A percentile compares a stretch with the other conserved stretches of the same genome.
phyloP scores from a whole-genome alignment of 2,113 vertebrate genomes.

The Chaetodon trifascialis region DNA sequence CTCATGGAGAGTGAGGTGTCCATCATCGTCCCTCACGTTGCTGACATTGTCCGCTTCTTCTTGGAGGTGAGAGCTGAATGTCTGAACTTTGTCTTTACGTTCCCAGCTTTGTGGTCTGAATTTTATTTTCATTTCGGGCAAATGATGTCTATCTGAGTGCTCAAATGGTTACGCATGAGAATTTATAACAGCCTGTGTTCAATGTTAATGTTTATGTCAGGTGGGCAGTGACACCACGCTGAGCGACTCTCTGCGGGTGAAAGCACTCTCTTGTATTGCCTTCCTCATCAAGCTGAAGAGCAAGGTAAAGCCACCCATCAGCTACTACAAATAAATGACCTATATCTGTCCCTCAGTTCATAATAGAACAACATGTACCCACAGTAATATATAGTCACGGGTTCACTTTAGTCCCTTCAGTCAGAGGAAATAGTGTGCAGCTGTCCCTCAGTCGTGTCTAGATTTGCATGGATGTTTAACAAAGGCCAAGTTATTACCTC shows the following conservation, averaged over 20 bases:
- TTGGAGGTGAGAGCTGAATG: slow-evolving; percentile 82
- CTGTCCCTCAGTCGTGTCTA: background rate
- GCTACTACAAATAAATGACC: background rate
- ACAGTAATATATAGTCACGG: background rate
- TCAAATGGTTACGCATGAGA: background rate
- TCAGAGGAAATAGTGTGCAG: background rate
- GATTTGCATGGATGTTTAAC: background rate
- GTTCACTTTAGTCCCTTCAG: background rate
- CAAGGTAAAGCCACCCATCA: slow-evolving; percentile 76
- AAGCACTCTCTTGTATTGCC: slow-evolving; percentile 87
- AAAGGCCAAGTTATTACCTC: background rate
- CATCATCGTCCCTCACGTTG: slow-evolving; percentile 86
- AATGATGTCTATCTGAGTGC: background rate
- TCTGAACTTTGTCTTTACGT: background rate
- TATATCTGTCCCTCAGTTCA: background rate
- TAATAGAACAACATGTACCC: background rate
- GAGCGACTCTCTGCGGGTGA: slow-evolving; percentile 86
- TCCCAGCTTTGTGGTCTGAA: background rate
- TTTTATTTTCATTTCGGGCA: background rate
- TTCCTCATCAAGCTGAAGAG: slow-evolving; percentile 90
- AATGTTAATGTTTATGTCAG: slow-evolving; percentile 71
- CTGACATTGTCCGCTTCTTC: slow-evolving; percentile 87
- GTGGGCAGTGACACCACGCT: slow-evolving; percentile 84
- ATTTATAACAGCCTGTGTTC: background rate
- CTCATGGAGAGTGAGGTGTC: slow-evolving; percentile 90